Evolutionary conservation across 1,140 invertebrate genomes (phyloP).

Genomic region (Dendroctonus valens): DNA sequence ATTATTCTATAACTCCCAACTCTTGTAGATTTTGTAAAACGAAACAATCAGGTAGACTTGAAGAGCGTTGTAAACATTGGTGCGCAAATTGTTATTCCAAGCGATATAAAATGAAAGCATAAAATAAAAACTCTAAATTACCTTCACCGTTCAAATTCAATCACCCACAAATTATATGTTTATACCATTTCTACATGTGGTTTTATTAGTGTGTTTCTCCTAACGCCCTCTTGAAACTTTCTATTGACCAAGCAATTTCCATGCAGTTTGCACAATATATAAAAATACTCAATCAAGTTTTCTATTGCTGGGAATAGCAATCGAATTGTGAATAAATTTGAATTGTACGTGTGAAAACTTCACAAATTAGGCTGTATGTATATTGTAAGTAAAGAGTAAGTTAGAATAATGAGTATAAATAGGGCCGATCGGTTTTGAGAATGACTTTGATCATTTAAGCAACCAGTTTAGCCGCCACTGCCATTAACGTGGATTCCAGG

Average conservation of each 20-base stretch:
- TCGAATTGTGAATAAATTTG: conserved; percentile 6
- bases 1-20: too few relatives aligned
- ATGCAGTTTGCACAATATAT: too few relatives aligned
- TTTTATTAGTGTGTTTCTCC: too few relatives aligned
- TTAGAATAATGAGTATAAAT: conserved; percentile 8
- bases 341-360: conserved; percentile 11
- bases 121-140: neutral
- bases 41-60: conserved; percentile 2
- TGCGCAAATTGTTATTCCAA: neutral
- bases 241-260: too few relatives aligned
- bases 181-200: too few relatives aligned
- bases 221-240: too few relatives aligned
- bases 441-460: conserved; percentile 29
- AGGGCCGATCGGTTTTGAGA: conserved; percentile 7
- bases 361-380: conserved; percentile 24
- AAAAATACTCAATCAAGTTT: too few relatives aligned
- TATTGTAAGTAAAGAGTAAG: conserved; percentile 23
- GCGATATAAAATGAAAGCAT: too few relatives aligned
- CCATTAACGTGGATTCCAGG: conserved; percentile 29
- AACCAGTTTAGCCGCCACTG: conserved; percentile 32
- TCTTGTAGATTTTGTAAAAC: too few relatives aligned
- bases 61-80: conserved; percentile 1
- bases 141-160: too few relatives aligned
- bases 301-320: too few relatives aligned
- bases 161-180: too few relatives aligned